Base-by-base conservation (phyloP, 1,140 invertebrate genomes). In the Drosophila setifemur region DNA sequence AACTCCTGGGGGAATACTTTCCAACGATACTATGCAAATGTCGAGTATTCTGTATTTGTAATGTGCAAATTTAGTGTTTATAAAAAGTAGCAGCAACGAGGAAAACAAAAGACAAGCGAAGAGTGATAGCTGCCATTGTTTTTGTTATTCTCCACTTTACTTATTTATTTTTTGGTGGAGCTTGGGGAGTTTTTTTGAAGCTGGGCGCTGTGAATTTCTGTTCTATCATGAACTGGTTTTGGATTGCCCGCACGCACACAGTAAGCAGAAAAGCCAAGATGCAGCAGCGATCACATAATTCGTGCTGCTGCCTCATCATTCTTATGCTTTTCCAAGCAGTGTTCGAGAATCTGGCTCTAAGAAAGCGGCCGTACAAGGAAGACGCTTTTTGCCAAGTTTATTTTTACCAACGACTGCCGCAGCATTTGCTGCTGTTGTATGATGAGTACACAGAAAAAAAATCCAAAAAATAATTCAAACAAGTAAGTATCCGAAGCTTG, bases 281-380 rank as follows among this genome's bases (percentile, higher is more conserved):
- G 77, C 68, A 64, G 73, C 40, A 70, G 42, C 78, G 79, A 79
- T 83, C 79, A 85, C 81, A 83, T 83, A 83, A 83, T 86, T 83
- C 79, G 79, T 79, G 79, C 75, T 78, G 81, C 79, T 83, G 79
- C 63, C 74, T 79, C 79, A 85, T 85, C 81, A 86, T 86, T 85
- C 79, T 85, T 85, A 42, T 75, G 71, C 74, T 86, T 71, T 85
- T 85, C 78, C 78, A 61, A 61, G 75, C 73, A 44, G 26, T 37
- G 45, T 55, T 26, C 40, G 47, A 39, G 40, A 70, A 39, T 19
- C 23, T 31, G 47, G 54, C 70, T 53, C 77, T 52, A 44, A 72
- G 54, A 47, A n/a, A n/a, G n/a, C n/a, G n/a, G n/a, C n/a, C n/a
- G n/a, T n/a, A n/a, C n/a, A n/a, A 50, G 44, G 47, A 63, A 71